Evolutionary conservation across 1,140 invertebrate genomes (phyloP), one percentile per base, ranked within the genome.

Genomic region (Diachasmimorpha longicaudata): DNA sequence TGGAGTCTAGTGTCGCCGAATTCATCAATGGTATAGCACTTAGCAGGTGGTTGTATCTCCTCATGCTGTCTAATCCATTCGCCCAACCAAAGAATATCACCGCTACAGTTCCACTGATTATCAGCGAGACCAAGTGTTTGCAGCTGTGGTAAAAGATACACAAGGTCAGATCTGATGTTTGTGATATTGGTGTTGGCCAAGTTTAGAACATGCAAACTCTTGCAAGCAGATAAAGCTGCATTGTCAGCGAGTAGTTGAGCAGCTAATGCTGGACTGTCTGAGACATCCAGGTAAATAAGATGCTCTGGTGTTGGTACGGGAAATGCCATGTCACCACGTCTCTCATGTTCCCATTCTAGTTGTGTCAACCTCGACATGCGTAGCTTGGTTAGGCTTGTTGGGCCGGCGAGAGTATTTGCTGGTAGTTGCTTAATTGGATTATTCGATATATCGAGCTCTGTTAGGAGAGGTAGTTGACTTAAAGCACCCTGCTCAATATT

Each of bases 361-460:
- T 92, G 89, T 77, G 90, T 90, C 46, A 96, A 87, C 79, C 91
- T 91, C 13, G 93, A 92, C 82, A 96, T 88, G 68, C 92, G 91
- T 75, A 96, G 88, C 75, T 91, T 89, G 72, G 91, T 90, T 6
- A 96, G 88, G 72, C 91, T 90, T 37, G 89, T 84, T 31, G 94
- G 91, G 4, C 93, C 93, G 72, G 90, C 90, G 70, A 96, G 92
- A 19, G 92, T 91, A 81, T 92, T 93, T 25, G 91, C 90, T 1
- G 92, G 90, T 52, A 96, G 87, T 72, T 89, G 85, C 83, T 92
- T 91, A 76, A 96, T 88, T 8, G 94, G 93, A 88, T 96, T 96
- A 82, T 93, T 90, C 5, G 95, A 96, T 79, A 96, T 84, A 88
- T 95, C 94, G 67, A 97, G 89, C 72, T 91, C 91, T 80, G 92